These are phyloP conservation scores for Ruditapes philippinarum DNA, from an alignment of 1,140 invertebrate species.

Conservation along the genomic window DNA sequence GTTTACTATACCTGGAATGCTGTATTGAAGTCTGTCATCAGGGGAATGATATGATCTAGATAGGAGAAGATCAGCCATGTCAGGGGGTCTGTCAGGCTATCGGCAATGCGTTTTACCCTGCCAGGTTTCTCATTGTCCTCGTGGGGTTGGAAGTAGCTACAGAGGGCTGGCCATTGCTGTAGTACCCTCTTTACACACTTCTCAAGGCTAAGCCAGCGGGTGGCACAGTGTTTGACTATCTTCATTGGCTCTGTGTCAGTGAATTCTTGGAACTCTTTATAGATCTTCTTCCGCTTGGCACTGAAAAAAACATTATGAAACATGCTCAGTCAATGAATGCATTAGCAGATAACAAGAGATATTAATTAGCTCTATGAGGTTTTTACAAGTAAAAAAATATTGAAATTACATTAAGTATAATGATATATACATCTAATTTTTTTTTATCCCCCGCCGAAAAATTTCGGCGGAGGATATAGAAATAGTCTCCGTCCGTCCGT, in stretches of 20 bases:
- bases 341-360: too few relatives aligned
- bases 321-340: too few relatives aligned
- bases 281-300: constrained; percentile 58
- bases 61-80: constrained; percentile 47
- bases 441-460: too few relatives aligned
- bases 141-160: constrained; percentile 64
- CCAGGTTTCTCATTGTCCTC: constrained; percentile 65
- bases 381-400: too few relatives aligned
- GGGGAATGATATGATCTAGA: constrained; percentile 38
- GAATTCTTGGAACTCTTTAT: constrained; percentile 69
- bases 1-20: constrained; percentile 49
- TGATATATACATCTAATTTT: too few relatives aligned
- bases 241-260: constrained; percentile 64
- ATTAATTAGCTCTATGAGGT: too few relatives aligned
- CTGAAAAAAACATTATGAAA: too few relatives aligned
- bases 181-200: constrained; percentile 47
- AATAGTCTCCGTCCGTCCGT: too few relatives aligned
- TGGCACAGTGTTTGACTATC: constrained; percentile 68
- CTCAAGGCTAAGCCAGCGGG: constrained; percentile 66
- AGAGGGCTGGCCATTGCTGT: constrained; percentile 52
- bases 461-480: too few relatives aligned
- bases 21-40: constrained; percentile 66
- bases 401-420: too few relatives aligned
- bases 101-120: constrained; percentile 34
- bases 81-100: not conserved